These are phyloP conservation scores for Microcebus tavaratra DNA, from an alignment of 2,113 vertebrate genomes.

Conservation along the genomic window DNA sequence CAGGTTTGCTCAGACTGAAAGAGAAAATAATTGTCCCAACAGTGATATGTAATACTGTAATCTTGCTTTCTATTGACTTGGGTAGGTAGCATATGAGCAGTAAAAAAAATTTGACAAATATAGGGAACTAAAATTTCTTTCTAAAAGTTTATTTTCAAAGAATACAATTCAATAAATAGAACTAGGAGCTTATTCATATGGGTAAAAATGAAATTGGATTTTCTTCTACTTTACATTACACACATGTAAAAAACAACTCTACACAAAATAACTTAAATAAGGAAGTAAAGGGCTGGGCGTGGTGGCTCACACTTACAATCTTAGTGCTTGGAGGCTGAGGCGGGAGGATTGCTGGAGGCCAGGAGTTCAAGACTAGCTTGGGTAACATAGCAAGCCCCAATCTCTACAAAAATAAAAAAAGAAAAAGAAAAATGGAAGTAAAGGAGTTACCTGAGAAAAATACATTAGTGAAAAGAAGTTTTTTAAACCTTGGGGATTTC, in stretches of 20 bases:
- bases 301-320: no score
- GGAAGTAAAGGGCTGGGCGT: not conserved
- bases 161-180: not conserved
- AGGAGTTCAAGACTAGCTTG: no score
- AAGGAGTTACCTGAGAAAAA: not conserved
- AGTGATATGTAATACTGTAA: not conserved
- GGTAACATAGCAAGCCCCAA: no score
- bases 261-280: not conserved
- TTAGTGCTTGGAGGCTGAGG: no score
- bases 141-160: conserved; percentile 11
- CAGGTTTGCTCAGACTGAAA: not conserved
- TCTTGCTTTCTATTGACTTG: not conserved
- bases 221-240: not conserved
- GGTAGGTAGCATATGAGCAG: not conserved
- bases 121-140: not conserved
- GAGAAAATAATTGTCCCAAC: not conserved
- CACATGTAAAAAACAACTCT: not conserved
- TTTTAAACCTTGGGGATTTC: not conserved
- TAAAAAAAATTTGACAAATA: not conserved
- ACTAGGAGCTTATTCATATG: not conserved
- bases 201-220: not conserved
- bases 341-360: no score
- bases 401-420: no score
- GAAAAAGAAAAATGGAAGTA: not conserved
- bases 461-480: not conserved